A percentile compares a stretch with the other conserved stretches of the same genome.
phyloP scores from a whole-genome alignment of 2,888 invertebrate species.

The Caenorhabditis sinica region DNA sequence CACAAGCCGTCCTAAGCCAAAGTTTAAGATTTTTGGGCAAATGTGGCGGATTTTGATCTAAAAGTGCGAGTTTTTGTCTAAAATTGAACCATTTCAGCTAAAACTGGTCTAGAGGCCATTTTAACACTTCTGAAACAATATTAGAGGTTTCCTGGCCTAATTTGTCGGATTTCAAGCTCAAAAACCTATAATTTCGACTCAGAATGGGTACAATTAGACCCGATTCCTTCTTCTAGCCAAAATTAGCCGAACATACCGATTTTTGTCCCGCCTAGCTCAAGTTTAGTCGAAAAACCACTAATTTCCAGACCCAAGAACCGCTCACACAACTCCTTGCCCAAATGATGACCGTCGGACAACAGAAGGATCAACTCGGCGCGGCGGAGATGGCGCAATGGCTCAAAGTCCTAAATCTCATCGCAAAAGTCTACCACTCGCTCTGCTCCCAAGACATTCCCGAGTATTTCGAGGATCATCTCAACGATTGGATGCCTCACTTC shows the following conservation, averaged over 20 bases:
- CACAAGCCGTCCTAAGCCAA: no score
- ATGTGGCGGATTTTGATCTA: neutral
- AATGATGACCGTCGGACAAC: constrained; percentile 83
- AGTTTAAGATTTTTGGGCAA: no score
- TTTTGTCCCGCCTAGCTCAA: neutral
- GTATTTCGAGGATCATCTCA: constrained; percentile 97
- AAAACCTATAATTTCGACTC: neutral
- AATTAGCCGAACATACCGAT: neutral
- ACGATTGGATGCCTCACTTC: constrained; percentile 95
- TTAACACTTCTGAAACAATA: no score
- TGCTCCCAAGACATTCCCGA: constrained; percentile 99
- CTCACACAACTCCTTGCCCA: constrained; percentile 94
- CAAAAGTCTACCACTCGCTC: constrained; percentile 91
- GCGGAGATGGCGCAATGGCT: constrained; percentile 68
- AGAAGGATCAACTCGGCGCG: constrained; percentile 55
- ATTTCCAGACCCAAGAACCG: constrained; percentile 90
- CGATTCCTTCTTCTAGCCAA: no score
- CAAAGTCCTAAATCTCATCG: constrained; percentile 66
- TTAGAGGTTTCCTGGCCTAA: no score
- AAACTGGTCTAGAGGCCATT: no score
- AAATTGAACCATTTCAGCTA: neutral
- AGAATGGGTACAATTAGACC: neutral
- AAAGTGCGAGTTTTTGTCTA: neutral
- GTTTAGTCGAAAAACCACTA: constrained; percentile 10
- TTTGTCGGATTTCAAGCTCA: neutral